A percentile compares a stretch with the other conserved stretches of the same genome.
These are phyloP conservation scores for Cosmia trapezina DNA, from an alignment of 2,888 invertebrate species.

Conservation along the genomic window DNA sequence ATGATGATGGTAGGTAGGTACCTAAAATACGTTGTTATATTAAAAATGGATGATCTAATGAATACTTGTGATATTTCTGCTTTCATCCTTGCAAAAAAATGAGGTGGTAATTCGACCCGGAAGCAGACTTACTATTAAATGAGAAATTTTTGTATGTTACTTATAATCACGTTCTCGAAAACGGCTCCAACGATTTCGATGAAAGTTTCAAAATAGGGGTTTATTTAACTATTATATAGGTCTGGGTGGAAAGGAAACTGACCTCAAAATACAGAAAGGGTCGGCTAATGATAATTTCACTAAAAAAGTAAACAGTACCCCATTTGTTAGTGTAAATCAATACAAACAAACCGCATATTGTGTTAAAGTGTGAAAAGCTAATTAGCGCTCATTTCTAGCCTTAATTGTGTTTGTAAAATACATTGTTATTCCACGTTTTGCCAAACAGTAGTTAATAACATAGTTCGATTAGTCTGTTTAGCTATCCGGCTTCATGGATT, in stretches of 20 bases:
- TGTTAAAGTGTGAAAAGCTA: constrained; percentile 43
- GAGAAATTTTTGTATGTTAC: no score
- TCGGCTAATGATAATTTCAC: constrained; percentile 17
- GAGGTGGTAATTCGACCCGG: no score
- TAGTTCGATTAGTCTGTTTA: constrained; percentile 24
- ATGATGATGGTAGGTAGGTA: no score
- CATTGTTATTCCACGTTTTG: constrained; percentile 33
- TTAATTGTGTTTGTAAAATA: constrained; percentile 33
- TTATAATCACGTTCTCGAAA: no score
- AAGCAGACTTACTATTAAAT: no score
- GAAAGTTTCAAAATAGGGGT: no score
- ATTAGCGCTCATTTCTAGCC: constrained; percentile 44
- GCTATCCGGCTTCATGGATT: background rate
- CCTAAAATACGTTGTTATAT: no score
- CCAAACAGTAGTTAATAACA: constrained; percentile 35
- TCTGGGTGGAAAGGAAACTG: background rate
- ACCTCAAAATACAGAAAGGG: background rate
- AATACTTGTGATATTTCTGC: no score
- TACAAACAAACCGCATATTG: constrained; percentile 32
- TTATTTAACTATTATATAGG: no score
- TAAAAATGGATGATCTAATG: no score
- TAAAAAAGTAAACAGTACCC: constrained; percentile 7
- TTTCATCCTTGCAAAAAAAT: no score
- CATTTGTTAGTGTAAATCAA: constrained; percentile 25
- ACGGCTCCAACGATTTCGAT: no score